A percentile compares a stretch with the other conserved stretches of the same genome.
These are phyloP conservation scores for Dinomys branickii DNA, from an alignment of 2,113 vertebrate species.

Conservation along the genomic window DNA sequence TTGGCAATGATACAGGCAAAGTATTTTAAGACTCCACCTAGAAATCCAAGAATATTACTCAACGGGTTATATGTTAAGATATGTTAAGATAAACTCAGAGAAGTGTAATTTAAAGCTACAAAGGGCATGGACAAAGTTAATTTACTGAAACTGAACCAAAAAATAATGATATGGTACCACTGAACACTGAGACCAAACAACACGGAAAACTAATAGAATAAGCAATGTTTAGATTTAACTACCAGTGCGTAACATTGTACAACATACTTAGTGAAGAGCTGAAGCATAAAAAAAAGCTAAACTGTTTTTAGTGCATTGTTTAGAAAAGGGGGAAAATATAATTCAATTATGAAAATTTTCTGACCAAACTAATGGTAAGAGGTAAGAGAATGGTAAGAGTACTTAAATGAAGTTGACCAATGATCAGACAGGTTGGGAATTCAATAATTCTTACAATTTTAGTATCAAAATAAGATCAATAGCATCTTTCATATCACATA, in stretches of 20 bases:
- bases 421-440: slow-evolving; percentile 15
- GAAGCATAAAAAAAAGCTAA: neutral
- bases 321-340: neutral
- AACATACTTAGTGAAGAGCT: neutral
- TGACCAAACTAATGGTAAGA: neutral
- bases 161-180: neutral
- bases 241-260: neutral
- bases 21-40: slow-evolving; percentile 21
- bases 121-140: slow-evolving; percentile 35
- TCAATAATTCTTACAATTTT: neutral
- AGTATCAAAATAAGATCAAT: neutral
- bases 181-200: slow-evolving; percentile 2
- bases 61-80: neutral
- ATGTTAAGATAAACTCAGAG: slow-evolving; percentile 1
- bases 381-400: neutral
- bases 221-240: slow-evolving; percentile 47
- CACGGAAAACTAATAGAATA: neutral
- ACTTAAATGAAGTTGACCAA: slow-evolving; percentile 1
- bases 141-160: slow-evolving; percentile 36
- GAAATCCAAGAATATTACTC: neutral
- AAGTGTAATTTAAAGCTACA: neutral
- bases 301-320: neutral
- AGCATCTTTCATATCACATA: slow-evolving; percentile 20
- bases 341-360: slow-evolving; percentile 15
- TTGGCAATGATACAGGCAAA: neutral